phyloP scores from a whole-genome alignment of 2,888 invertebrate species.

The Idaea biselata region DNA sequence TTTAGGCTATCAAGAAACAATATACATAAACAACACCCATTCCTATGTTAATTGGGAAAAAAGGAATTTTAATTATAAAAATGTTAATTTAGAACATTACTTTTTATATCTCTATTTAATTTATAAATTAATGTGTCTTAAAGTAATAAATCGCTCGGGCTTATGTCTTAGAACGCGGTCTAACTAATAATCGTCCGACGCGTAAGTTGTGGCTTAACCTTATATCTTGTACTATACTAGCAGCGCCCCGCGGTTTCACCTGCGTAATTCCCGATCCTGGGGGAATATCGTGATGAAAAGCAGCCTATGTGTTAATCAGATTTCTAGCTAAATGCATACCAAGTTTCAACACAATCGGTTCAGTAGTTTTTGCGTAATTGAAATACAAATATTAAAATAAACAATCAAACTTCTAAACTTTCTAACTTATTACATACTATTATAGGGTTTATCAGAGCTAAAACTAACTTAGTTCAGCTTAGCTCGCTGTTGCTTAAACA shows the following conservation, averaged over 20 bases:
- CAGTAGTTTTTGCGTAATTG: too few relatives aligned
- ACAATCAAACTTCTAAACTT: too few relatives aligned
- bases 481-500: too few relatives aligned
- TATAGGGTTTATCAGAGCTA: too few relatives aligned
- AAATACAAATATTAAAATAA: too few relatives aligned
- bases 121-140: not conserved
- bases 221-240: not conserved
- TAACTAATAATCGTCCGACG: not conserved
- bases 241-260: too few relatives aligned
- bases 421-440: too few relatives aligned
- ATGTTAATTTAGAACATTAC: constrained; percentile 6
- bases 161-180: constrained; percentile 12
- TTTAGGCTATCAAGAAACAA: not conserved
- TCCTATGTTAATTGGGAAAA: not conserved
- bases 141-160: constrained; percentile 15
- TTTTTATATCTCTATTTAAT: constrained; percentile 9
- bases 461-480: too few relatives aligned
- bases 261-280: not conserved
- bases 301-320: too few relatives aligned
- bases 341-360: too few relatives aligned
- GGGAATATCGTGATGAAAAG: not conserved
- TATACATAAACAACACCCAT: not conserved
- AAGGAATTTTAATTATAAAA: not conserved
- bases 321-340: too few relatives aligned
- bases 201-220: not conserved